Evolutionary conservation across 2,113 vertebrate species (phyloP), one percentile per base, ranked within the genome.

Genomic region (Microtus oregoni): DNA sequence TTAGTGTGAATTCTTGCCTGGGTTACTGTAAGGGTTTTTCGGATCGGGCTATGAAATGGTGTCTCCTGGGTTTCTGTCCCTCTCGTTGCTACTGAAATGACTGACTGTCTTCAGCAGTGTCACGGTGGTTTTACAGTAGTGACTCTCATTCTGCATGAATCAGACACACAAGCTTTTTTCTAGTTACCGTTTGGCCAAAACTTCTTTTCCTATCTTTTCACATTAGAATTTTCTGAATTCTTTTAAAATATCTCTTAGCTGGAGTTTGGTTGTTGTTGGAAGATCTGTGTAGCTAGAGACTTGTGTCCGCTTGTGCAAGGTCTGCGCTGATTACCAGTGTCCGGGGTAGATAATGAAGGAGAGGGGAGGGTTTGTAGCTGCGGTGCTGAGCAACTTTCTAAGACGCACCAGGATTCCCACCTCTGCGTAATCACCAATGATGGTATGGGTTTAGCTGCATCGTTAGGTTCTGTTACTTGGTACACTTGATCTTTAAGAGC

Each of bases 21-120:
- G 78, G 38, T 94, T 90, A 30, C 86, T 87, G 94, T 75, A 47
- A 32, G 44, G 89, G 24, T 63, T 93, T 63, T 68, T 91, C 38
- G 12, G 8, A 4, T 78, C 65, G 4, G 50, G 65, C 28, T 95
- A 35, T 92, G 81, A 89, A 77, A 63, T 73, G 20, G 2, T 58
- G 68, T 75, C 72, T 86, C 28, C 52, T 95, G 92, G 28, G 76
- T 95, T 92, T 73, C 22, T 89, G 13, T 67, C 63, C 41, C 50
- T 22, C 47, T 22, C 0, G 13, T 87, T 89, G 17, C 73, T 91
- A 38, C 13, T 38, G 19, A 58, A 55, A 24, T 44, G 77, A 58
- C 19, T 13, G 50, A 81, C 30, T 22, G 19, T n/a, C 35, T 58
- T 24, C n/a, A 58, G 52, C 30, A 24, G 3, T 81, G 52, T 38